A percentile compares a stretch with the other conserved stretches of the same genome.
phyloP scores from a whole-genome alignment of 2,797 vertebrate species.

The Anguilla pacifica region DNA sequence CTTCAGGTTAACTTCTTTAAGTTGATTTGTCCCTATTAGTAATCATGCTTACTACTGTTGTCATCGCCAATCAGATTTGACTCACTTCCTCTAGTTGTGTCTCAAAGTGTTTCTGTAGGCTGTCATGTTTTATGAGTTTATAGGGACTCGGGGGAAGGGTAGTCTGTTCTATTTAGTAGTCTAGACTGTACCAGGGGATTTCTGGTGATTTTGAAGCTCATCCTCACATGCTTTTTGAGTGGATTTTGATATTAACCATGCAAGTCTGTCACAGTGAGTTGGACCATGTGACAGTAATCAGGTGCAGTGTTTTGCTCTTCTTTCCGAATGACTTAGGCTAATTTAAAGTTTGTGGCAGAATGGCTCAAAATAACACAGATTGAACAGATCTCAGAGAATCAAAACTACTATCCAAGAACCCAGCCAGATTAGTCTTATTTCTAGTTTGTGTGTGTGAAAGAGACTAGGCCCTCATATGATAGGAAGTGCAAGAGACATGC shows the following conservation, averaged over 20 bases:
- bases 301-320: not conserved
- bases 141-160: not conserved
- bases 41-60: too few species aligned
- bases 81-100: conserved; percentile 45
- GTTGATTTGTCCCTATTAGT: too few species aligned
- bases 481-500: not conserved
- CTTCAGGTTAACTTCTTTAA: too few species aligned
- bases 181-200: not conserved
- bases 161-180: not conserved
- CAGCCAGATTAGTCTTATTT: not conserved
- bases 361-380: not conserved
- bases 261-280: not conserved
- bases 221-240: not conserved
- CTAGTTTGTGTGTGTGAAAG: not conserved
- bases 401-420: not conserved
- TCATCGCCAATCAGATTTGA: not conserved
- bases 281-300: not conserved
- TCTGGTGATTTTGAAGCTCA: not conserved
- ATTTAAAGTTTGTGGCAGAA: not conserved
- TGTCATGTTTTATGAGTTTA: not conserved
- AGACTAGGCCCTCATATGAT: not conserved
- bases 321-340: not conserved
- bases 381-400: not conserved
- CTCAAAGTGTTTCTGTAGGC: not conserved
- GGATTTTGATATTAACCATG: not conserved